Evolutionary conservation across 2,113 vertebrate species (phyloP), one percentile per base, ranked within the genome.

Genomic region (Chaetops frenatus): DNA sequence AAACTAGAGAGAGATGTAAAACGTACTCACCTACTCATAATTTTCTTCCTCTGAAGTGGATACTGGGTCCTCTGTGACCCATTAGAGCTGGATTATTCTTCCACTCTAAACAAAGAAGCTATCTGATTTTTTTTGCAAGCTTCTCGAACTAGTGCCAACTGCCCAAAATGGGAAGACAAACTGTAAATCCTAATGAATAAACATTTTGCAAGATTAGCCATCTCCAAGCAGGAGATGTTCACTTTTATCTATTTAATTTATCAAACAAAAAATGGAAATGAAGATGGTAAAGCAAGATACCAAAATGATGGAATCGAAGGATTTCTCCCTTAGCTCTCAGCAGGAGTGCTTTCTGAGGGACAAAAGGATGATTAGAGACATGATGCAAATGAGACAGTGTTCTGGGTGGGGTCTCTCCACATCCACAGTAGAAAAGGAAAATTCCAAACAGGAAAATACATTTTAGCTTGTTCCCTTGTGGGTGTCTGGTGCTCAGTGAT

Each of bases 161-260:
- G 60, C 82, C 92, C 92, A 93, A 93, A 88, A 77, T 54, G 36
- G 27, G 86, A 90, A 79, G 82, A 90, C 51, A 81, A 86, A 90
- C 61, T 79, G 65, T 69, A 96, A 92, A 94, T 90, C 65, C 88
- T 93, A 84, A 95, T 96, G 94, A 94, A 96, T 96, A 96, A 96
- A 95, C 79, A 97, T 96, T 73, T 58, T 51, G 60, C 48, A 83
- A 93, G 92, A 96, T 96, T 93, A 96, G 88, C 92, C 61, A 92
- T 95, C 90, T 93, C 90, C 65, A 90, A 88, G 87, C 72, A 95
- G 56, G 48, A 94, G 90, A 94, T 74, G 74, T 77, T 96, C 1
- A 0, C 81, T 88, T 94, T 95, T 96, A 96, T 94, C 94, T 95
- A 92, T 92, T 95, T 96, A 95, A 93, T 95, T 96, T 95, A 97